phyloP scores from a whole-genome alignment of 2,888 invertebrate species.

The Corbicula japonica region DNA sequence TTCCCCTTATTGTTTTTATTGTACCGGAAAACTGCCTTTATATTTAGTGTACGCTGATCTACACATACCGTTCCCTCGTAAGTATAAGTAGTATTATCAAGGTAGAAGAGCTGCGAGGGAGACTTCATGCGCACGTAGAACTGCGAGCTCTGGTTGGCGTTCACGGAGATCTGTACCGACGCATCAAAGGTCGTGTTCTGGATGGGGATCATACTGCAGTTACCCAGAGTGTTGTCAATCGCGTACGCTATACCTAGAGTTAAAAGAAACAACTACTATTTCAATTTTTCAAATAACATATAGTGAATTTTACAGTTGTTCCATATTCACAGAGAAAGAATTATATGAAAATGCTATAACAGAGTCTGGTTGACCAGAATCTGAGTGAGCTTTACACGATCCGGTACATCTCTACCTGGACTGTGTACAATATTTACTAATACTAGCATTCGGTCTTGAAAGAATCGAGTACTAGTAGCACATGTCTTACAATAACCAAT shows the following conservation, averaged over 20 bases:
- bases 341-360: no score
- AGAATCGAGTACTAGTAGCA: no score
- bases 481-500: no score
- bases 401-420: no score
- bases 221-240: slow-evolving; percentile 72
- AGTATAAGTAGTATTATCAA: slow-evolving; percentile 72
- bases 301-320: no score
- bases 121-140: slow-evolving; percentile 71
- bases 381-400: no score
- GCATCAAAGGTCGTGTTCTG: slow-evolving; percentile 72
- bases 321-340: no score
- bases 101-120: slow-evolving; percentile 70
- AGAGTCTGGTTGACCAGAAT: no score
- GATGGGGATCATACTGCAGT: slow-evolving; percentile 76
- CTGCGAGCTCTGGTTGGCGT: slow-evolving; percentile 45
- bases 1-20: not conserved
- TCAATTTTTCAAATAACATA: not conserved
- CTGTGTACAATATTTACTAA: no score
- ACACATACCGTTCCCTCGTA: slow-evolving; percentile 76
- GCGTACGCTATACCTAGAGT: slow-evolving; percentile 77
- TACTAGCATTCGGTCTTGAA: no score
- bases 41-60: no score
- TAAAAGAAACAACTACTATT: not conserved
- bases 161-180: slow-evolving; percentile 54
- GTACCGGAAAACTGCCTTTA: not conserved